Base-by-base conservation (phyloP, 2,113 vertebrate species). In the Meles meles region DNA sequence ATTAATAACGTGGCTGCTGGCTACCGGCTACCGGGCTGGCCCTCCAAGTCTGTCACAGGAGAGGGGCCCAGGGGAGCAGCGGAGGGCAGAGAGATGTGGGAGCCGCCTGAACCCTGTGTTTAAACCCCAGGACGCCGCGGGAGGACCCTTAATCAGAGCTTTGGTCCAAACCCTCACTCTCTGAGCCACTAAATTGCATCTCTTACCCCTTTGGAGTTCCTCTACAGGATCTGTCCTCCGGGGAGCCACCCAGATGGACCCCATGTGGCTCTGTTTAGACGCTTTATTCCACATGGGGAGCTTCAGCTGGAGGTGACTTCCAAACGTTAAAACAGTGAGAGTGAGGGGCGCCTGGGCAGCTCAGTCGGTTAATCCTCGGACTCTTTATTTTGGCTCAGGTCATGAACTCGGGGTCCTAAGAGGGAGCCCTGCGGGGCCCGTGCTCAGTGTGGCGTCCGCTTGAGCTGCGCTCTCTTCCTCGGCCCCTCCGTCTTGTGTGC, bases 261-360 rank as follows among this genome's bases (percentile, higher is more conserved):
- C 90, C 87, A 67, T 27, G 72, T 95, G 83, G 61, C 92, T 96
- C 52, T 84, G 79, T 96, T 96, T 97, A 97, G 91, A 96, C 80
- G 77, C 52, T 31, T 98, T 92, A 85, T 95, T 93, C 92, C 90
- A 61, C 83, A 59, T 42, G 95, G 61, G 61, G 63, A 94, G 92
- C 71, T 95, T 97, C 95, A 84, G 67, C 82, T 77, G 27, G n/a
- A 82, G 87, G 37, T 71, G 44, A 93, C 69, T 77, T 81, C 89
- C 39, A n/a, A 97, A 67, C 29, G 2, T 97, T 95, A 90, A 92
- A 96, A 67, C 85, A 91, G 57, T 85, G 89, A 93, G 79, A 86
- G 55, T n/a, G 81, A 77, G 44, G 34, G 67, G 67, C 34, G n/a
- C 67, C 67, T 20, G 34, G 34, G 34, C 7, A 8, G 17, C 67